phyloP scores from a whole-genome alignment of 92 coral and sea anemone genomes.

The Porites cylindrica region DNA sequence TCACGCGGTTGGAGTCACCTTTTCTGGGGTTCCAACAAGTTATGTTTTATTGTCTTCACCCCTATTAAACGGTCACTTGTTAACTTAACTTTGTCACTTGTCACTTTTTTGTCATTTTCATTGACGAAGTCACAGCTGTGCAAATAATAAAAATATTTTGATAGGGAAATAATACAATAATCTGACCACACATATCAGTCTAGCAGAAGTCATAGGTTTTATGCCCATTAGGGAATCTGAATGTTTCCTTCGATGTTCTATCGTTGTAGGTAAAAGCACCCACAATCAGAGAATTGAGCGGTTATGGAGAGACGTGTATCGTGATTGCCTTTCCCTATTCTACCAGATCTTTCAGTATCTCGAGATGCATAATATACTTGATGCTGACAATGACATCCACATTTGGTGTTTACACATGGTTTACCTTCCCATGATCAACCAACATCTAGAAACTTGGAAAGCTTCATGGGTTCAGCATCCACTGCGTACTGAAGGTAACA shows the following conservation, averaged over 20 bases:
- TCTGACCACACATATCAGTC: slow-evolving; percentile 10
- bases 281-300: slow-evolving; percentile 66
- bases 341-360: slow-evolving; percentile 43
- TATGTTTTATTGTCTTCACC: too few relatives aligned
- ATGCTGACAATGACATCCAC: slow-evolving; percentile 46
- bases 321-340: slow-evolving; percentile 41
- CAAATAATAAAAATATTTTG: too few relatives aligned
- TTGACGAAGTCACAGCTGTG: too few relatives aligned
- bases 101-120: too few relatives aligned
- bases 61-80: too few relatives aligned
- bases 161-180: not conserved
- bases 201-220: not conserved
- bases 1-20: too few relatives aligned
- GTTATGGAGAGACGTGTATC: slow-evolving; percentile 64
- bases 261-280: slow-evolving; percentile 61
- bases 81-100: too few relatives aligned
- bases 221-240: slow-evolving; percentile 1
- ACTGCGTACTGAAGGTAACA: slow-evolving; percentile 45
- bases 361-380: slow-evolving; percentile 32
- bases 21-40: too few relatives aligned
- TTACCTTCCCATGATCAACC: slow-evolving; percentile 55
- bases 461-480: slow-evolving; percentile 60
- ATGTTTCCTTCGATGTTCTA: slow-evolving; percentile 18
- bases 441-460: slow-evolving; percentile 48
- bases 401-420: slow-evolving; percentile 65